Base-by-base conservation (phyloP, 2,113 vertebrate genomes). In the Pao palembangensis region DNA sequence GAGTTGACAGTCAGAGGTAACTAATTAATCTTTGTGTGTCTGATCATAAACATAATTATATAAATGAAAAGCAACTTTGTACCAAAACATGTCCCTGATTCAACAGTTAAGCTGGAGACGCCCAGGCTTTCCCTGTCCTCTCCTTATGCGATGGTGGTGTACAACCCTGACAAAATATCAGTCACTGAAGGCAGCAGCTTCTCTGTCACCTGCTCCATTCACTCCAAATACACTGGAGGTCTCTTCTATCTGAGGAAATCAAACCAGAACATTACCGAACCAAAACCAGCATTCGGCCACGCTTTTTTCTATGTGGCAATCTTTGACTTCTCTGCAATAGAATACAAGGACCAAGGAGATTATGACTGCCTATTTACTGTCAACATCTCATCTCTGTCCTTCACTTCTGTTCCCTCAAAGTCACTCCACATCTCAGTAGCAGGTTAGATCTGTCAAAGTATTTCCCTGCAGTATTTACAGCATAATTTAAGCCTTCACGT, bases 51-150 rank as follows among this genome's bases (percentile, higher is more conserved):
- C 8, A 11, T 38, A 11, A 12, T 38, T 38, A 38, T 38, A n/a
- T 58, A 13, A 1, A 41, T 19, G 20, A 8, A 18, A 11, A n/a
- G 4, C 43, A 34, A 25, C 34, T 21, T 54, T 38, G 2, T 31
- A 7, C 13, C 17, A 50, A 50, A 54, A 3, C 44, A 4, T 25
- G 3, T 54, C 17, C 46, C 75, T 20, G 55, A 0, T 14, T 61
- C 6, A 60, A n/a, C 65, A 88, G 87, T 86, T 41, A 77, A 46
- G 13, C 8, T 88, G 58, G 85, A 84, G 16, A 72, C n/a, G 8
- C 87, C 87, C 58, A 74, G 15, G 23, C 76, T 88, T 56, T 75
- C 81, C 34, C 43, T 88, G 51, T 51, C 76, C 0, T 83, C 85
- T 13, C 69, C 71, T 21, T 55, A 84, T 25, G 38, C 72, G 2